These are phyloP conservation scores for Mesorhabditis spiculigera DNA, from an alignment of 2,888 invertebrate species.

Conservation along the genomic window DNA sequence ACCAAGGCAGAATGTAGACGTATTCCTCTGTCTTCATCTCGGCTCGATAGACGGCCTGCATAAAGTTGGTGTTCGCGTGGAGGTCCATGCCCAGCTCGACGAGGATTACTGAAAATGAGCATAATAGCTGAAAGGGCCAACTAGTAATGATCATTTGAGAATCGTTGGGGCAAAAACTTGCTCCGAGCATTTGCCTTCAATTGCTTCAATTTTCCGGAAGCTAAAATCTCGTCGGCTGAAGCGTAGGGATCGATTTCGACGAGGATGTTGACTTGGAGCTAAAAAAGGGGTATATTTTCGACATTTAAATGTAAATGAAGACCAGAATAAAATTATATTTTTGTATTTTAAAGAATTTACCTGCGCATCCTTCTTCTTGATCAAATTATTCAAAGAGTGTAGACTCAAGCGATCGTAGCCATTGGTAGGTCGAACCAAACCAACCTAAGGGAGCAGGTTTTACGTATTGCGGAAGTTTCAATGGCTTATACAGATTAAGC, in stretches of 20 bases:
- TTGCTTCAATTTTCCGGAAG: slow-evolving; percentile 39
- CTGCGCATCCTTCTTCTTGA: slow-evolving; percentile 33
- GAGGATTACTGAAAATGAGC: slow-evolving; percentile 41
- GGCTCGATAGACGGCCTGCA: slow-evolving; percentile 45
- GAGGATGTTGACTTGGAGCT: slow-evolving; percentile 44
- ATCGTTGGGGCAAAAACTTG: slow-evolving; percentile 12
- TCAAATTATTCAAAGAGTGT: slow-evolving; percentile 43
- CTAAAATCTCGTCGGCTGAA: slow-evolving; percentile 53
- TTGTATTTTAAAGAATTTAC: no score
- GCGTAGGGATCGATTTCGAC: slow-evolving; percentile 50
- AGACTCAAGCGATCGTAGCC: slow-evolving; percentile 47
- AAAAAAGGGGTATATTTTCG: no score
- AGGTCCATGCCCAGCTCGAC: slow-evolving; percentile 56
- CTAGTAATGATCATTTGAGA: no score
- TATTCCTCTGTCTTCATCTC: slow-evolving; percentile 49
- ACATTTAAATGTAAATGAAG: no score
- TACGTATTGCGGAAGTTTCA: no score
- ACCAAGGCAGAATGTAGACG: slow-evolving; percentile 55
- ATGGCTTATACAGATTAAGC: not conserved
- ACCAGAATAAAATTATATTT: no score
- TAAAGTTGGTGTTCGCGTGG: slow-evolving; percentile 45
- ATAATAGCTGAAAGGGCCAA: no score
- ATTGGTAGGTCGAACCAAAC: slow-evolving; percentile 42
- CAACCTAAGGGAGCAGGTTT: no score
- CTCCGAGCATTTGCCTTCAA: slow-evolving; percentile 40